Conservation (phyloP, 2,888 invertebrate genomes). For the Drosophila fulvimacula region DNA sequence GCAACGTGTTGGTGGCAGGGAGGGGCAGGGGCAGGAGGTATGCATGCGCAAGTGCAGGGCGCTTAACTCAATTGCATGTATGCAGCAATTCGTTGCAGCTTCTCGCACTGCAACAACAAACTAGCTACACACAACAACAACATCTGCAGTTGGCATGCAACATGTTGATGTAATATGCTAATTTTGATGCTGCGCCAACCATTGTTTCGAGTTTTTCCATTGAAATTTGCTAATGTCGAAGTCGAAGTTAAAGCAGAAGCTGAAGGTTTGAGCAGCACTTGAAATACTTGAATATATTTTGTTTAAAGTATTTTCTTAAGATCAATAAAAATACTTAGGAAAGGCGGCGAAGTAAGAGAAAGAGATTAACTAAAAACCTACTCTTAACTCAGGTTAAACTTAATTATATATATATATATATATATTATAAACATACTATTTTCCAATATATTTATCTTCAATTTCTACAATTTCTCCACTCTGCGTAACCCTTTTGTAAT, state of each 20-base stretch:
- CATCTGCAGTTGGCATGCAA: conserved; percentile 61
- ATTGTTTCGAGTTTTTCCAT: conserved; percentile 61
- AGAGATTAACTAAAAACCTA: too few species aligned
- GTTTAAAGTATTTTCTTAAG: not conserved
- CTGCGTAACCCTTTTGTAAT: not conserved
- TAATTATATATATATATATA: not conserved
- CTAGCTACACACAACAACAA: conserved; percentile 36
- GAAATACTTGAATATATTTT: conserved; percentile 3
- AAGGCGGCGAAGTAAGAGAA: not conserved
- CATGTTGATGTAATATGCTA: conserved; percentile 79
- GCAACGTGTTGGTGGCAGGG: not conserved
- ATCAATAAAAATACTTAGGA: not conserved
- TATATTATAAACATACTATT: not conserved
- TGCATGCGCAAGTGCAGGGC: conserved; percentile 42
- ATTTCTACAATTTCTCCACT: not conserved
- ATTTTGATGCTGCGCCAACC: conserved; percentile 63
- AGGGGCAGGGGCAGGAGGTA: not conserved
- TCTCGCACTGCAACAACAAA: conserved; percentile 31
- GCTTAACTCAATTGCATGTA: conserved; percentile 72
- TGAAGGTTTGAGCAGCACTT: conserved; percentile 1
- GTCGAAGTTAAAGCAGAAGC: not conserved
- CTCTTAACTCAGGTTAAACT: too few species aligned
- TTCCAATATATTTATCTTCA: not conserved
- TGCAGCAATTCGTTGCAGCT: conserved; percentile 67
- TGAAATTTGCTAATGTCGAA: conserved; percentile 61